Conservation (phyloP, 2,113 vertebrate species). For the Struthidea cinerea region DNA sequence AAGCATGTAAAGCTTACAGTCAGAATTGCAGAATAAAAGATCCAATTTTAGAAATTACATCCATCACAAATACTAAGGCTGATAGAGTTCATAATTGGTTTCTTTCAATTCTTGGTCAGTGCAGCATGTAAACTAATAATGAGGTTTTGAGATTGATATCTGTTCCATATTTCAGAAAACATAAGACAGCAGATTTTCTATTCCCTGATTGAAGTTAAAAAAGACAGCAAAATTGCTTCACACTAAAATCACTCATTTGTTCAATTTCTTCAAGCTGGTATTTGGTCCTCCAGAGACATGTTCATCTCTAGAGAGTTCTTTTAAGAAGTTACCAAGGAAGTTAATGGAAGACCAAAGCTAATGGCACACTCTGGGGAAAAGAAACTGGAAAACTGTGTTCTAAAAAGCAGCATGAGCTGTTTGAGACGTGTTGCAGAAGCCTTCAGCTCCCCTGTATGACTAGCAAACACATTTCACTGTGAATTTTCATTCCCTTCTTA, state of each 20-base stretch:
- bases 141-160: not conserved
- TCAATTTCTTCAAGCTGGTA: slow-evolving; percentile 21
- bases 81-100: not conserved
- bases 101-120: not conserved
- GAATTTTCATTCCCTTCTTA: not conserved
- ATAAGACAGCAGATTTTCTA: not conserved
- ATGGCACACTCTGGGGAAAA: slow-evolving; percentile 40
- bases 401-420: not conserved
- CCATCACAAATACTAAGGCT: not conserved
- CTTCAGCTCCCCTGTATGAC: not conserved
- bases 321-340: slow-evolving; percentile 45
- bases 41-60: not conserved
- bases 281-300: not conserved
- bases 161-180: not conserved
- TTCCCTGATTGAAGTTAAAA: not conserved
- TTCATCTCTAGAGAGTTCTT: slow-evolving; percentile 37
- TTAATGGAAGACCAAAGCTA: slow-evolving; percentile 37
- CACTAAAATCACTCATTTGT: slow-evolving; percentile 42
- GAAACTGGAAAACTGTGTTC: not conserved
- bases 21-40: not conserved
- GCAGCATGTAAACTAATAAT: not conserved
- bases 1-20: not conserved
- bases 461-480: not conserved
- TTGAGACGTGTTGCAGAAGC: not conserved
- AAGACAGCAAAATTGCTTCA: not conserved